Evolutionary conservation across 2,113 vertebrate genomes (phyloP), one percentile per base, ranked within the genome.

Genomic region (Cathartes aura): DNA sequence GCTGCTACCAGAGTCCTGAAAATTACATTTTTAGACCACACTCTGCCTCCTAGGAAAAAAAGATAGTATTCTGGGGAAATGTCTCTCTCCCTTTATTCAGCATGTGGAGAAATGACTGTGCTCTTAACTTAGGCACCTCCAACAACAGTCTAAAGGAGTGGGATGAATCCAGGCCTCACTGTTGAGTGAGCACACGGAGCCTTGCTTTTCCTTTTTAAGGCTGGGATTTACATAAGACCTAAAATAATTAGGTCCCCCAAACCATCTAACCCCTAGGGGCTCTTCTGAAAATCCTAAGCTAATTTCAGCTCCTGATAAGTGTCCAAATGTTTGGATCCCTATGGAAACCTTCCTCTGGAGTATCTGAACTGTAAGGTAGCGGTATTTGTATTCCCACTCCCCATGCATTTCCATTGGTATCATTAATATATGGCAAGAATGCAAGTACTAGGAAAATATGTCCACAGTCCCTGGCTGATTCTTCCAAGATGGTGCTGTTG

Each of bases 371-470:
- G 12, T 43, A 86, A 96, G 92, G 94, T 92, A 92, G 93, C 2
- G 14, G 87, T 47, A 94, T 97, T 96, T 95, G 89, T 94, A 75
- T 84, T 87, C 92, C 91, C 76, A 27, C 21, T 92, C 82, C 50
- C 86, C 27, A 9, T 30, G 60, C 70, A 55, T 95, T 96, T 97
- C 97, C 88, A 85, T 12, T 38, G 76, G 88, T 89, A 91, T 58
- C 89, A 56, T 93, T 95, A 94, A 98, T 93, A 91, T 3, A 97
- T 53, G 88, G 97, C 94, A 97, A 97, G 97, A 97, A 98, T 97
- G 97, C 59, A 95, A 97, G 95, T 96, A 64, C 92, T 93, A 95
- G 97, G 97, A 98, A 98, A 98, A 98, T 98, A 98, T 97, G 95
- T 82, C 88, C 80, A 11, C 67, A 34, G 97, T 75, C 93, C 91